Evolutionary conservation across 2,888 invertebrate genomes (phyloP).

Genomic region (Nemotelus pantherinus): DNA sequence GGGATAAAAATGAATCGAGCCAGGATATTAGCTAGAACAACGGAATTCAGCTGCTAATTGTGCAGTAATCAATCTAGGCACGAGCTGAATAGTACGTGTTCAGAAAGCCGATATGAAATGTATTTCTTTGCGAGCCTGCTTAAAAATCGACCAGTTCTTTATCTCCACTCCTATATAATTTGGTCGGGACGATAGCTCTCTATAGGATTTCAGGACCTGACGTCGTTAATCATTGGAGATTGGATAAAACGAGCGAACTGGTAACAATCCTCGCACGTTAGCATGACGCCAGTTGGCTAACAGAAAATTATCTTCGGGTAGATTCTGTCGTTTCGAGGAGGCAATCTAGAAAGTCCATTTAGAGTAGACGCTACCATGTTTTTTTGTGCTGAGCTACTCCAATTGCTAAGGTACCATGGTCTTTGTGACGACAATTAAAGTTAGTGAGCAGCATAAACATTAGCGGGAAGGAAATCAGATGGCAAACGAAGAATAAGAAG

Average conservation of each 20-base stretch:
- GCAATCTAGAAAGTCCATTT: background rate
- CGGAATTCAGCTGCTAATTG: constrained; percentile 34
- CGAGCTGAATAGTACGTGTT: constrained; percentile 14
- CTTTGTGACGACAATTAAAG: background rate
- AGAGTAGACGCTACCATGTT: background rate
- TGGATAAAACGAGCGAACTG: constrained; percentile 16
- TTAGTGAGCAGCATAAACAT: background rate
- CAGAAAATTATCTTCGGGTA: background rate
- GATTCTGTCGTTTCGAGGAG: background rate
- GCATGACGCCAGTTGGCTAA: background rate
- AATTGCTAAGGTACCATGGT: background rate
- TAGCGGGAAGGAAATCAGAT: background rate
- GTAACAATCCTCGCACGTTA: constrained; percentile 22
- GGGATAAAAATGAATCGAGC: background rate
- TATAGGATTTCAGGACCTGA: constrained; percentile 9
- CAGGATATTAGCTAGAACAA: background rate
- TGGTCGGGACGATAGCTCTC: background rate
- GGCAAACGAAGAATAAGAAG: background rate
- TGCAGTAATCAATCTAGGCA: constrained; percentile 37
- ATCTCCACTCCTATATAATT: background rate
- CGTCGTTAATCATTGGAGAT: constrained; percentile 41
- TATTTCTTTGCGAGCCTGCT: background rate
- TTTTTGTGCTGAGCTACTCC: background rate
- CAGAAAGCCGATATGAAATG: constrained; percentile 37
- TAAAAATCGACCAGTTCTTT: background rate